Base-by-base conservation (phyloP, 1,140 invertebrate genomes). In the Proales similis region DNA sequence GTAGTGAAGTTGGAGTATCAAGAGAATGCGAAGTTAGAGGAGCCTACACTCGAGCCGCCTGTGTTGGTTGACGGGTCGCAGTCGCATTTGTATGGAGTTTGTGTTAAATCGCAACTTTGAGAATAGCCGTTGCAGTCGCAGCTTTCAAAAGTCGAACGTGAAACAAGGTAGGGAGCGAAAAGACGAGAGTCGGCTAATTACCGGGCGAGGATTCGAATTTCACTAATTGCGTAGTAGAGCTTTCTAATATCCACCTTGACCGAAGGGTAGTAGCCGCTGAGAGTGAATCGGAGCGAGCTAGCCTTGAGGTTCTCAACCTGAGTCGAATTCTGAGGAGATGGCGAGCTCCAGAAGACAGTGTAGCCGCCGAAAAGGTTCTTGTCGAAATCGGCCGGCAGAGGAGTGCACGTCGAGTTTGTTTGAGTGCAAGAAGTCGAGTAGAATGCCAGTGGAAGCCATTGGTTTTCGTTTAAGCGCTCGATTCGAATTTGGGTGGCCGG, bases 151-250 rank as follows among this genome's bases (percentile, higher is more conserved):
- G 11, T 12, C 19, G 17, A 43, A 29, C 17, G 29, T 48, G 14
- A 5, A 24, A 30, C 12, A 30, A 30, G 29, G 29, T 24, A 45
- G 27, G 2, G 1, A 46, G 29, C 7, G 29, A 14, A 9, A 45
- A 47, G 30, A 47, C 14, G 6, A 14, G 26, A 26, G 0, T 9
- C n/a, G n/a, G 33, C 17, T 17, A 14, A 42, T 42, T 42, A 98
- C 5, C 92, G 82, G 53, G 94, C 94, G 11, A 92, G 92, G 67
- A 98, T 91, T 70, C 87, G 90, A 65, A 99, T 93, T 71, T 98
- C 93, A 80, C 95, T 95, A 66, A 99, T 95, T 45, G 91, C 94
- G 77, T 99, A 99, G 79, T 93, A 98, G 36, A 57, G 32, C 12
- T 57, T 57, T 5, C 51, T 22, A 14, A 57, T 57, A 14, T 57